phyloP scores from a whole-genome alignment of 2,888 invertebrate genomes.

The Patella ulyssiponensis region DNA sequence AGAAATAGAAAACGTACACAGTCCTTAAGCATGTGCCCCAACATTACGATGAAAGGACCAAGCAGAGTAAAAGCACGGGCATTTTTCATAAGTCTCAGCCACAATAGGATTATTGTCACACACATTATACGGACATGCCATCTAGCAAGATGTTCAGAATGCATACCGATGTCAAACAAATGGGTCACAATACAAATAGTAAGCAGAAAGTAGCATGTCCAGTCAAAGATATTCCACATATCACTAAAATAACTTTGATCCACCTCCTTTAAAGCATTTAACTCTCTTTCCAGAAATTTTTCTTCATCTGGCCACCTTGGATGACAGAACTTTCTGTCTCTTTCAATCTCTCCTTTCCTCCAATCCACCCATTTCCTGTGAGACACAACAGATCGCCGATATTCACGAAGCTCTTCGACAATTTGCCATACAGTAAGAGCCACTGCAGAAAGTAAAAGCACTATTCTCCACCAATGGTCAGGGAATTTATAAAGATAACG shows the following conservation, averaged over 20 bases:
- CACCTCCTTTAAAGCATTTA: slow-evolving; percentile 50
- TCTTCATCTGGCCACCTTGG: slow-evolving; percentile 70
- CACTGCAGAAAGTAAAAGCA: slow-evolving; percentile 64
- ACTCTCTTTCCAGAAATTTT: slow-evolving; percentile 57
- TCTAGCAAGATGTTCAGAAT: slow-evolving; percentile 57
- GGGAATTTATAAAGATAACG: slow-evolving; percentile 63
- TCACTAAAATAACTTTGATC: slow-evolving; percentile 67
- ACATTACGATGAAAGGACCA: slow-evolving; percentile 71
- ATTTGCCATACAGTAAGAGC: slow-evolving; percentile 65
- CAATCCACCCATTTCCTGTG: slow-evolving; percentile 51
- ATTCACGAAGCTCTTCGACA: slow-evolving; percentile 66
- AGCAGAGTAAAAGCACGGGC: slow-evolving; percentile 64
- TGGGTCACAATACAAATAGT: slow-evolving; percentile 61
- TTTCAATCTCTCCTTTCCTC: slow-evolving; percentile 55
- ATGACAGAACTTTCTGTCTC: slow-evolving; percentile 64
- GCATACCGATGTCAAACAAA: slow-evolving; percentile 59
- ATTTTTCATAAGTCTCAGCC: slow-evolving; percentile 69
- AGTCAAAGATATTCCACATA: slow-evolving; percentile 70
- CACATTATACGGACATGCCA: slow-evolving; percentile 67
- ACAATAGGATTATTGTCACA: slow-evolving; percentile 67
- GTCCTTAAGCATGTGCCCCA: slow-evolving; percentile 67
- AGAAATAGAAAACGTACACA: slow-evolving; percentile 64
- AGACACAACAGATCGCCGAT: slow-evolving; percentile 47
- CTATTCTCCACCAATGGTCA: slow-evolving; percentile 65
- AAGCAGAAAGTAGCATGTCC: slow-evolving; percentile 66